phyloP scores from a whole-genome alignment of 2,888 invertebrate species.

The Drosophila mercatorum region DNA sequence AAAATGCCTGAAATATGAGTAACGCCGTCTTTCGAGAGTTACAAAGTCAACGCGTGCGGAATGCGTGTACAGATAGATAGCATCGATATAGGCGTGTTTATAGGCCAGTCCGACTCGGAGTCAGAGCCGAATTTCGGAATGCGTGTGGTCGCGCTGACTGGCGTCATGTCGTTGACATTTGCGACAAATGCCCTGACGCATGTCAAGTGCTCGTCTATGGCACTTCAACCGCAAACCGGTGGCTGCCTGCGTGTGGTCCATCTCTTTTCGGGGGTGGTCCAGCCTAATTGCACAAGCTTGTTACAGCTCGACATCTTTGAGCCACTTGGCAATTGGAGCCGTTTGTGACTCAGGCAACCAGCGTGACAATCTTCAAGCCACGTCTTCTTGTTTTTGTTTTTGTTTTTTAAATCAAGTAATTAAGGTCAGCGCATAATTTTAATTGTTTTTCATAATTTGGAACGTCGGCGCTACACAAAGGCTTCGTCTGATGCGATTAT shows the following conservation, averaged over 20 bases:
- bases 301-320: slow-evolving; percentile 42
- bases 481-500: slow-evolving; percentile 44
- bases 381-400: slow-evolving; percentile 10
- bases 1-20: slow-evolving; percentile 78
- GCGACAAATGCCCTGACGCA: slow-evolving; percentile 76
- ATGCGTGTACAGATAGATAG: slow-evolving; percentile 65
- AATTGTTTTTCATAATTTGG: slow-evolving; percentile 63
- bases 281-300: slow-evolving; percentile 70
- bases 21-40: slow-evolving; percentile 33
- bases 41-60: slow-evolving; percentile 52
- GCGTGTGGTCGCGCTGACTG: slow-evolving; percentile 65
- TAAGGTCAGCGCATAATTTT: slow-evolving; percentile 69
- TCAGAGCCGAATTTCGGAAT: background rate
- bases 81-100: slow-evolving; percentile 69
- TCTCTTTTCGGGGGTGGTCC: slow-evolving; percentile 61
- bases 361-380: slow-evolving; percentile 9
- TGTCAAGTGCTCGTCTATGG: slow-evolving; percentile 64
- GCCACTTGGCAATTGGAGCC: slow-evolving; percentile 9
- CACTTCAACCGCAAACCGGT: slow-evolving; percentile 41
- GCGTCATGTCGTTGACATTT: slow-evolving; percentile 80
- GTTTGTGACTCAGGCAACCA: slow-evolving; percentile 47
- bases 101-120: slow-evolving; percentile 52
- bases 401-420: slow-evolving; percentile 61
- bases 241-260: slow-evolving; percentile 54
- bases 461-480: slow-evolving; percentile 64